Percentiles rank a stretch among this genome's conserved stretches.
Conservation (phyloP, 2,888 invertebrate species). For the Poecilus cupreus region DNA sequence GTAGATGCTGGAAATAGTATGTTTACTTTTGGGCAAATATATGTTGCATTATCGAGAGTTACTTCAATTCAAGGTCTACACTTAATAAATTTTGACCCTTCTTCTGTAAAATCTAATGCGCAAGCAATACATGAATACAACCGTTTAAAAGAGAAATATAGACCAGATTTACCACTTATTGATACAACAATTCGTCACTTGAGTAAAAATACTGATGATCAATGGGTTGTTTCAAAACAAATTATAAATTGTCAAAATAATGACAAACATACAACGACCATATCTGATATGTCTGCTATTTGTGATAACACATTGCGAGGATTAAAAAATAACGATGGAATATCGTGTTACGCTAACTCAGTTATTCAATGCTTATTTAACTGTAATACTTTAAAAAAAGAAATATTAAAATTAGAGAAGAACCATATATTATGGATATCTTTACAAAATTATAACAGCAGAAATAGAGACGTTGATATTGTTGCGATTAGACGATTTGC, state of each 20-base stretch:
- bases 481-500: not conserved
- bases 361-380: not conserved
- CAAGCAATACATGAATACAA: slow-evolving; percentile 63
- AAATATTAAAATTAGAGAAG: not conserved
- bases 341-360: not conserved
- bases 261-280: too few relatives aligned
- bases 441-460: not conserved
- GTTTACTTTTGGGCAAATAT: slow-evolving; percentile 62
- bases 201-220: not conserved
- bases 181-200: not conserved
- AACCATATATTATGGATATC: not conserved
- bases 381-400: not conserved
- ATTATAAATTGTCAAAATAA: not conserved
- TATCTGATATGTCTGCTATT: too few relatives aligned
- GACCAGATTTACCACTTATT: slow-evolving; percentile 50
- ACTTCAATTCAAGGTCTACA: slow-evolving; percentile 61
- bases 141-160: slow-evolving; percentile 60
- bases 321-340: not conserved
- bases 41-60: slow-evolving; percentile 63
- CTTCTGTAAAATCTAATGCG: slow-evolving; percentile 57
- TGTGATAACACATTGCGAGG: not conserved
- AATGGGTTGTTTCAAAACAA: not conserved
- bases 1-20: slow-evolving; percentile 61
- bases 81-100: slow-evolving; percentile 63
- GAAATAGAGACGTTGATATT: not conserved